phyloP scores from a whole-genome alignment of 2,888 invertebrate genomes.

The Ectobius pallidus region DNA sequence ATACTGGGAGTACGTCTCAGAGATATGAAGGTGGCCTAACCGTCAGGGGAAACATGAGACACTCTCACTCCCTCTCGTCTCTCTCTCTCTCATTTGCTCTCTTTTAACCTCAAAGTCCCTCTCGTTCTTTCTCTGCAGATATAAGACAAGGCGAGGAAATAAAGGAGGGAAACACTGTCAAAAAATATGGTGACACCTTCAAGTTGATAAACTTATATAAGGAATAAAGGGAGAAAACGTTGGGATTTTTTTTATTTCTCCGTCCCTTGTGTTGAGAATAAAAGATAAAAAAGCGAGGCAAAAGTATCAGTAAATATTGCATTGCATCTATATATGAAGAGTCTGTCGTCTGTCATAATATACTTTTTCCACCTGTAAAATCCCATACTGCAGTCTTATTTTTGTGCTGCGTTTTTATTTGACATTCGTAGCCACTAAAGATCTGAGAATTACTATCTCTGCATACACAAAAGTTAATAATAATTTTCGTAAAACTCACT shows the following conservation, averaged over 20 bases:
- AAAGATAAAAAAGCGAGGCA: neutral
- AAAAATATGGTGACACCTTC: constrained; percentile 26
- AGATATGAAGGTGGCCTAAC: constrained; percentile 21
- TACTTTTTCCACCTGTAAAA: too few species aligned
- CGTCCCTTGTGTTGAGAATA: neutral
- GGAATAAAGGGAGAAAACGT: neutral
- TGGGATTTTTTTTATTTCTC: constrained; percentile 2
- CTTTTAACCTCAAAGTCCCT: neutral
- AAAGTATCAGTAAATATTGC: constrained; percentile 15
- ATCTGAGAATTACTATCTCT: too few species aligned
- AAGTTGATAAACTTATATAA: constrained; percentile 24
- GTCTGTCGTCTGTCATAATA: neutral
- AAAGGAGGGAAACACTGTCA: neutral
- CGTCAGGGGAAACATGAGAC: constrained; percentile 7
- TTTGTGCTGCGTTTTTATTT: too few species aligned
- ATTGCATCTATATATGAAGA: neutral
- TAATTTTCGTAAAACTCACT: too few species aligned
- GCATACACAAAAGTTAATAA: too few species aligned
- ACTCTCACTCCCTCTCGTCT: too few species aligned
- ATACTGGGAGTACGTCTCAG: constrained; percentile 1
- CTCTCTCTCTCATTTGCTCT: neutral
- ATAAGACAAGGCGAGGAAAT: neutral
- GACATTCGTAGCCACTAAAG: too few species aligned
- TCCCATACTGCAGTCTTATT: too few species aligned
- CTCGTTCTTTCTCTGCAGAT: neutral